phyloP scores from a whole-genome alignment of 2,888 invertebrate species.

The Chrysolina haemoptera region DNA sequence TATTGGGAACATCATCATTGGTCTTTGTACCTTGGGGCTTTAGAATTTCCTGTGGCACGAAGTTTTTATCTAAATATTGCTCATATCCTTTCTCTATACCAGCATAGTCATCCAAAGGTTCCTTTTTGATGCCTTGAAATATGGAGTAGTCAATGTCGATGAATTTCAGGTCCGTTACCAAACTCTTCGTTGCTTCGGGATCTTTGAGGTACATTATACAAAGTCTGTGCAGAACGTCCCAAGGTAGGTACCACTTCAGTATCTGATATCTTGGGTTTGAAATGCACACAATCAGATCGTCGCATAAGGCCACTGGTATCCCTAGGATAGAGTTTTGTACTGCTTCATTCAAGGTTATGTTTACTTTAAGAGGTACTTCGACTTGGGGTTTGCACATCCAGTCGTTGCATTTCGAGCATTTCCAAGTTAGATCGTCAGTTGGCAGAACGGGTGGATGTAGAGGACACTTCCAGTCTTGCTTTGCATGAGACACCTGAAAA shows the following conservation, averaged over 20 bases:
- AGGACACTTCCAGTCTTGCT: slow-evolving; percentile 65
- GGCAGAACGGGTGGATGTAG: slow-evolving; percentile 62
- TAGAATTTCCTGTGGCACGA: slow-evolving; percentile 52
- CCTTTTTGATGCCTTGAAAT: slow-evolving; percentile 72
- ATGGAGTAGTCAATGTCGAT: slow-evolving; percentile 80
- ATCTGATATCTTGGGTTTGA: slow-evolving; percentile 81
- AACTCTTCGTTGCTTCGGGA: slow-evolving; percentile 75
- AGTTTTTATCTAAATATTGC: slow-evolving; percentile 59
- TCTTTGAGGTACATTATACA: slow-evolving; percentile 74
- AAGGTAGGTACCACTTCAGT: slow-evolving; percentile 79
- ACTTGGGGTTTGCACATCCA: slow-evolving; percentile 64
- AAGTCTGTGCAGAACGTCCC: slow-evolving; percentile 72
- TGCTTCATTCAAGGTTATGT: slow-evolving; percentile 67
- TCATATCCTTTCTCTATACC: slow-evolving; percentile 64
- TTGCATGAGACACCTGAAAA: slow-evolving; percentile 42
- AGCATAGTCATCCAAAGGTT: slow-evolving; percentile 69
- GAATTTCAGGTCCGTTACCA: slow-evolving; percentile 81
- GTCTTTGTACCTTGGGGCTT: neutral
- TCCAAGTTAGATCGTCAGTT: slow-evolving; percentile 62
- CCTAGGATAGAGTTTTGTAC: slow-evolving; percentile 71
- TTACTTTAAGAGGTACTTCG: slow-evolving; percentile 60
- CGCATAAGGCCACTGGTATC: slow-evolving; percentile 76
- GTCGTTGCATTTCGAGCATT: slow-evolving; percentile 64
- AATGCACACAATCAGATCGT: slow-evolving; percentile 81
- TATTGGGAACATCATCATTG: neutral